Evolutionary conservation across 2,113 vertebrate genomes (phyloP).

Genomic region (Donacobius atricapilla): DNA sequence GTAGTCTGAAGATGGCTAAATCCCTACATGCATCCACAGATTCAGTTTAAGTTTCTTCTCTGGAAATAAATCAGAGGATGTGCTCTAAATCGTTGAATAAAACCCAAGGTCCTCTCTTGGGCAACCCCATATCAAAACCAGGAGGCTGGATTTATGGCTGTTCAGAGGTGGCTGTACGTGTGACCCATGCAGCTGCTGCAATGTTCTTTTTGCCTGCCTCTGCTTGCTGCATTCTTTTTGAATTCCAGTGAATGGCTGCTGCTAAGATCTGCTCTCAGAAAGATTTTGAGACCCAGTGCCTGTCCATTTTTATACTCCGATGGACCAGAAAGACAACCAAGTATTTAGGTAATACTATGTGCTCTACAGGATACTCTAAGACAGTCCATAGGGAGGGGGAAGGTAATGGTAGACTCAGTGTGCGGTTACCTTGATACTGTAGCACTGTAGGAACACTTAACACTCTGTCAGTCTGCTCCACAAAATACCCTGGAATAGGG

Average conservation of each 20-base stretch:
- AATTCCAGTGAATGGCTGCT: background rate
- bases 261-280: background rate
- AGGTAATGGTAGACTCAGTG: background rate
- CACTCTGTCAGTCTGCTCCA: background rate
- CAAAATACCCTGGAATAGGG: background rate
- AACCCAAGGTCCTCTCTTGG: background rate
- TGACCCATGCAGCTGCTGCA: background rate
- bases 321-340: background rate
- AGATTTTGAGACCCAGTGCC: background rate
- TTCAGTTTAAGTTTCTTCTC: background rate
- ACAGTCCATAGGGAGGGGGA: background rate
- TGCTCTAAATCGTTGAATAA: background rate
- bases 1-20: background rate
- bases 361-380: background rate
- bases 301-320: background rate
- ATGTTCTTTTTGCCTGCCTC: background rate
- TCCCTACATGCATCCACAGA: background rate
- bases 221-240: background rate
- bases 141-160: background rate
- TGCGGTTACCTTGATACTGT: background rate
- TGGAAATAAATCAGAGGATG: background rate
- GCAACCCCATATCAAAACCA: background rate
- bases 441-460: background rate
- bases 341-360: background rate
- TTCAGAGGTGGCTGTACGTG: background rate